phyloP scores from a whole-genome alignment of 2,113 vertebrate species.

The Silurus glanis region DNA sequence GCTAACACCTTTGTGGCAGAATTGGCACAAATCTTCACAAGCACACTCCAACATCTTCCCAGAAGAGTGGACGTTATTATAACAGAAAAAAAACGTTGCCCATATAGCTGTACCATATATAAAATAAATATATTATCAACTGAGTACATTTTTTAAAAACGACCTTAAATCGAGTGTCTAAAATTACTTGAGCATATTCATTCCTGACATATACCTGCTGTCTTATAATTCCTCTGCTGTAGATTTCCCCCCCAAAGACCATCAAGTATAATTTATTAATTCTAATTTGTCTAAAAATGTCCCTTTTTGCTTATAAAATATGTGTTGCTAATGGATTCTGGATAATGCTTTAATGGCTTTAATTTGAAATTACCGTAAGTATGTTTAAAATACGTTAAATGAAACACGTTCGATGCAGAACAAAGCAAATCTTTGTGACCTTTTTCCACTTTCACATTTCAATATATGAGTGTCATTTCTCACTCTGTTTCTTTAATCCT shows the following conservation, averaged over 20 bases:
- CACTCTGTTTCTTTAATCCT: conserved; percentile 10
- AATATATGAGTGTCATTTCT: conserved; percentile 7
- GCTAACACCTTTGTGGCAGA: too few relatives aligned
- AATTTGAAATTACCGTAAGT: not conserved
- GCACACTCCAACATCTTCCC: too few relatives aligned
- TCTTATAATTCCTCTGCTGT: not conserved
- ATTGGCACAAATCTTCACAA: too few relatives aligned
- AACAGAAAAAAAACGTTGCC: too few relatives aligned
- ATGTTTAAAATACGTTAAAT: not conserved
- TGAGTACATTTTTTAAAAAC: not conserved
- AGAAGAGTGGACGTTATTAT: too few relatives aligned
- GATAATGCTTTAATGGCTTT: not conserved
- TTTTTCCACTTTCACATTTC: conserved; percentile 37
- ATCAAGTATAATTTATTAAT: conserved; percentile 32
- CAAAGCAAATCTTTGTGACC: conserved; percentile 42
- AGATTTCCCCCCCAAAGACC: conserved; percentile 28
- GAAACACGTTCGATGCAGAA: too few relatives aligned
- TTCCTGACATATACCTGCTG: not conserved
- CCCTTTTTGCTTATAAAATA: not conserved
- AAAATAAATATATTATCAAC: too few relatives aligned
- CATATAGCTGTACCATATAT: too few relatives aligned
- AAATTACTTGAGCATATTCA: too few relatives aligned
- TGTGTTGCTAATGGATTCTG: not conserved
- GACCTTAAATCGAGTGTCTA: not conserved
- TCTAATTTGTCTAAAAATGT: not conserved